phyloP scores from a whole-genome alignment of 2,888 invertebrate species.

The Dorcus parallelipipedus region DNA sequence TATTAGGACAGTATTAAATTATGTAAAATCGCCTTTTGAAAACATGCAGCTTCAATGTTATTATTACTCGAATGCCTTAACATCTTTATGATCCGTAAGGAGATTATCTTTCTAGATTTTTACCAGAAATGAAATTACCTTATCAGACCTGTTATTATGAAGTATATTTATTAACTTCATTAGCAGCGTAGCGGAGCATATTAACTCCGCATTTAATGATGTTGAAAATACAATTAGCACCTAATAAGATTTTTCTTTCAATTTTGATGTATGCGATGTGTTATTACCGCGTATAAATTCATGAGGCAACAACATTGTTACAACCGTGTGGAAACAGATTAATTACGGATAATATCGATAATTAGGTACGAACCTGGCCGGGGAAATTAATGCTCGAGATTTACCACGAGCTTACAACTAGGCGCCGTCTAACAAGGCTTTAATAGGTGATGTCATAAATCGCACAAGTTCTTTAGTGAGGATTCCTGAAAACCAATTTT shows the following conservation, averaged over 20 bases:
- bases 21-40: too few species aligned
- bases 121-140: conserved; percentile 6
- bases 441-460: too few species aligned
- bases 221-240: conserved; percentile 15
- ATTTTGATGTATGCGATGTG: conserved; percentile 2
- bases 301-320: conserved; percentile 1
- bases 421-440: too few species aligned
- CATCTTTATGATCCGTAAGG: conserved; percentile 13
- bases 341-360: not conserved
- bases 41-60: not conserved
- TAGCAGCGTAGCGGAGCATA: conserved; percentile 5
- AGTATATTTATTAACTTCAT: conserved; percentile 14
- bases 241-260: not conserved
- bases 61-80: conserved; percentile 11
- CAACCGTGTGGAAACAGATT: conserved; percentile 2
- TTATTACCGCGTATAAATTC: conserved; percentile 6
- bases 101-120: conserved; percentile 5
- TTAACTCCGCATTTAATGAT: conserved; percentile 4
- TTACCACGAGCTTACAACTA: too few species aligned
- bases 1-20: too few species aligned
- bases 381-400: too few species aligned
- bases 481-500: too few species aligned
- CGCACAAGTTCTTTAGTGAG: too few species aligned
- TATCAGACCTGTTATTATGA: conserved; percentile 13
- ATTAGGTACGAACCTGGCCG: not conserved